These are phyloP conservation scores for Raja brachyura DNA, from an alignment of 2,113 vertebrate species.

Conservation along the genomic window DNA sequence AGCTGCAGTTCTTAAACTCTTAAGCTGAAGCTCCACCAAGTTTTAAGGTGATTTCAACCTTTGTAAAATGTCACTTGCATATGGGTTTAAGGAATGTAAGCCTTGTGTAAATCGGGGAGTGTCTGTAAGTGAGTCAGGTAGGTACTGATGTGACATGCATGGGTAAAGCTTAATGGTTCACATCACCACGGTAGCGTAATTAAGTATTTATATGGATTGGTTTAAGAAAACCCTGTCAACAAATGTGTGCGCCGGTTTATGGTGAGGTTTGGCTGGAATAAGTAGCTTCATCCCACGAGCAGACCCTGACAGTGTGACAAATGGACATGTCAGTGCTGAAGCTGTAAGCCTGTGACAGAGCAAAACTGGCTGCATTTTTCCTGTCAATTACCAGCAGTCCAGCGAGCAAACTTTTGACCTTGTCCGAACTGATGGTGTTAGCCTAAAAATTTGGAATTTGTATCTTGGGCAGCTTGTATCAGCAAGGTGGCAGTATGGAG, in stretches of 20 bases:
- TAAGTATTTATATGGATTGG: neutral
- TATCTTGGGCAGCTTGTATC: neutral
- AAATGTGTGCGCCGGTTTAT: neutral
- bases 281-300: neutral
- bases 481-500: slow-evolving; percentile 13
- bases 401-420: neutral
- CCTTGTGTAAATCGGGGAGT: too few relatives aligned
- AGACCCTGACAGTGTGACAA: slow-evolving; percentile 20
- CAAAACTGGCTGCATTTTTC: neutral
- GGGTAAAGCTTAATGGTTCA: neutral
- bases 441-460: neutral
- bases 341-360: neutral
- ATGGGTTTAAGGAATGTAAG: too few relatives aligned
- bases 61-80: too few relatives aligned
- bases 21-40: too few relatives aligned
- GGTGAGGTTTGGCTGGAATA: neutral
- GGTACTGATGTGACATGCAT: neutral
- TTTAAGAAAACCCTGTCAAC: neutral
- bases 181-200: neutral
- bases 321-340: slow-evolving; percentile 8
- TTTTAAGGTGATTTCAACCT: too few relatives aligned
- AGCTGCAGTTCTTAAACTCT: too few relatives aligned
- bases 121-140: neutral
- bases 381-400: neutral
- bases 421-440: neutral